Conservation (phyloP, 2,113 vertebrate genomes). For the Entomyzon cyanotis region DNA sequence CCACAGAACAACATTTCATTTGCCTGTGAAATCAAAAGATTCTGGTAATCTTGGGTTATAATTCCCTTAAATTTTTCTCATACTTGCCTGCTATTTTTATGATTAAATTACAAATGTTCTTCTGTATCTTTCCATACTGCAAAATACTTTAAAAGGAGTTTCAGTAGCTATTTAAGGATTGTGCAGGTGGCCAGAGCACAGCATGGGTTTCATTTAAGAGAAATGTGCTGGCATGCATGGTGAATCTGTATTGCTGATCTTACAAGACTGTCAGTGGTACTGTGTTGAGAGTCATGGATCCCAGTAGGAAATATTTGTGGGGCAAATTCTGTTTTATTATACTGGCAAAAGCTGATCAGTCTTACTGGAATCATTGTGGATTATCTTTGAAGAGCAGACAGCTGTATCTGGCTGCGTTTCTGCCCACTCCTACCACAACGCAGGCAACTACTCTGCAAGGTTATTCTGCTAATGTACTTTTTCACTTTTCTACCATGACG, state of each 20-base stretch:
- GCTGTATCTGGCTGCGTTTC: neutral
- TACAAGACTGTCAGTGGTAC: neutral
- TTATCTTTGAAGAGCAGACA: neutral
- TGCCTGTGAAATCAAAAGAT: slow-evolving; percentile 79
- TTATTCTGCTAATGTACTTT: neutral
- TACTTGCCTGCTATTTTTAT: neutral
- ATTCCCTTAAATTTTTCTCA: neutral
- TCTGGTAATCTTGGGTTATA: neutral
- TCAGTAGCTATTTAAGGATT: slow-evolving; percentile 21
- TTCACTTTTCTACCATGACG: neutral
- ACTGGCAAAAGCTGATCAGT: neutral
- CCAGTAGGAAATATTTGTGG: neutral
- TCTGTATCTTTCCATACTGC: neutral
- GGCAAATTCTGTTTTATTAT: slow-evolving; percentile 13
- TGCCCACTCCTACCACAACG: neutral
- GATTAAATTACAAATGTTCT: slow-evolving; percentile 24
- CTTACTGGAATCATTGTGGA: neutral
- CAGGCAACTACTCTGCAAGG: neutral
- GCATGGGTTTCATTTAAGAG: slow-evolving; percentile 35
- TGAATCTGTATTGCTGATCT: slow-evolving; percentile 10
- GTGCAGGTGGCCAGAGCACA: slow-evolving; percentile 60
- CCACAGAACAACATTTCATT: slow-evolving; percentile 99
- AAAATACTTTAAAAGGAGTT: slow-evolving; percentile 11
- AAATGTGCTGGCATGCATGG: slow-evolving; percentile 16
- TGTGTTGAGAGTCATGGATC: neutral